These are phyloP conservation scores for Xylocopa sonorina DNA, from an alignment of 1,140 invertebrate species.

Conservation along the genomic window DNA sequence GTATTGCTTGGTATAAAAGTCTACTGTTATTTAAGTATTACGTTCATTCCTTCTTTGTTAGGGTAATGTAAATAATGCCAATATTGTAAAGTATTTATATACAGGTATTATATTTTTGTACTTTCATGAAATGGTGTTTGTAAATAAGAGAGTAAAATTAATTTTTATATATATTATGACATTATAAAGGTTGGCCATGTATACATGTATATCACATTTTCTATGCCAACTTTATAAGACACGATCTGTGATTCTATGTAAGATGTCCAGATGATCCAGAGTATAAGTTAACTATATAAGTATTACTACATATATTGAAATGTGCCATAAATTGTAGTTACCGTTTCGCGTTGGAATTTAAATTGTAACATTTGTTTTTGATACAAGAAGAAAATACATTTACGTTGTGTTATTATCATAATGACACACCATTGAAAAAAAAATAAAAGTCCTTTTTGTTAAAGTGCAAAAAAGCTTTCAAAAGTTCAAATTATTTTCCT, in stretches of 20 bases:
- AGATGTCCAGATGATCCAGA: too few species aligned
- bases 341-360: not conserved
- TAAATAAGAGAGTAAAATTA: slow-evolving; percentile 9
- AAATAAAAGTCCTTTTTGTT: not conserved
- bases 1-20: not conserved
- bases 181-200: slow-evolving; percentile 2
- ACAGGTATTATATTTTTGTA: slow-evolving; percentile 44
- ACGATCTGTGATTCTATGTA: slow-evolving; percentile 14
- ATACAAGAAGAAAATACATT: not conserved
- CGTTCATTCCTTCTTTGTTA: slow-evolving; percentile 9
- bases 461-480: not conserved
- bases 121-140: slow-evolving; percentile 22
- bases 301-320: not conserved
- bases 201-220: not conserved
- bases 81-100: slow-evolving; percentile 16
- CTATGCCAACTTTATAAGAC: not conserved
- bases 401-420: not conserved
- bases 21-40: slow-evolving; percentile 16
- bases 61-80: slow-evolving; percentile 18
- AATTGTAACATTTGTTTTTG: slow-evolving; percentile 5
- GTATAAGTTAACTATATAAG: not conserved
- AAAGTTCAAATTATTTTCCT: not conserved
- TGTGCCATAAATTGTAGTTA: slow-evolving; percentile 16
- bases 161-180: slow-evolving; percentile 26
- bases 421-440: not conserved